phyloP scores from a whole-genome alignment of 2,888 invertebrate species.

The Lasioglossum malachurum region DNA sequence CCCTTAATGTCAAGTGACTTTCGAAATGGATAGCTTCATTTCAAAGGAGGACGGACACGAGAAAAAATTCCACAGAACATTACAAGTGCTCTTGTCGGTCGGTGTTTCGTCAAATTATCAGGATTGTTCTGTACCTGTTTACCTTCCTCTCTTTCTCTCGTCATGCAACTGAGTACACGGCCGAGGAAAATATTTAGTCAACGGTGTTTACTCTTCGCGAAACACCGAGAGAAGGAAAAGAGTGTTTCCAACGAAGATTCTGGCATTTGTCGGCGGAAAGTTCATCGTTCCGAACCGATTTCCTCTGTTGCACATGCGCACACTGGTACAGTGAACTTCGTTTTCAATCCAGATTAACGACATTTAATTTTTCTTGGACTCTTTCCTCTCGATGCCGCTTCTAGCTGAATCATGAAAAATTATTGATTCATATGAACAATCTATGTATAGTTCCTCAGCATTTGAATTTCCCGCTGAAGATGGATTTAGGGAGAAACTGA shows the following conservation, averaged over 20 bases:
- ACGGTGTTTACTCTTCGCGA: slow-evolving; percentile 18
- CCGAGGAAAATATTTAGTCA: slow-evolving; percentile 31
- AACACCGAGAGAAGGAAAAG: background rate
- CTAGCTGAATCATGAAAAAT: background rate
- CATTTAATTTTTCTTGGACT: background rate
- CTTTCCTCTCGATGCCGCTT: background rate
- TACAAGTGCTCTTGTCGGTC: slow-evolving; percentile 23
- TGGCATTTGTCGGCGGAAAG: slow-evolving; percentile 12
- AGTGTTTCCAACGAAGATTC: background rate
- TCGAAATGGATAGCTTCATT: slow-evolving; percentile 6
- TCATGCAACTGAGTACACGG: background rate
- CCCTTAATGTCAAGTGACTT: background rate
- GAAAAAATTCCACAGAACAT: background rate
- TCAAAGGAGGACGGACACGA: background rate
- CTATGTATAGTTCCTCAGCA: background rate
- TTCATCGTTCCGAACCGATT: background rate
- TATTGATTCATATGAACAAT: no score
- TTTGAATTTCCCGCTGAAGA: background rate
- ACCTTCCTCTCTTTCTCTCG: background rate
- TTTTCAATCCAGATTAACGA: background rate
- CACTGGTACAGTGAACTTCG: background rate
- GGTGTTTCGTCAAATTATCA: slow-evolving; percentile 28
- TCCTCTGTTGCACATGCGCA: background rate
- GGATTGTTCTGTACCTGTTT: slow-evolving; percentile 9
- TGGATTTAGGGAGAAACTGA: background rate